Evolutionary conservation across 2,888 invertebrate genomes (phyloP), one percentile per base, ranked within the genome.

Genomic region (Luperina nickerlii): DNA sequence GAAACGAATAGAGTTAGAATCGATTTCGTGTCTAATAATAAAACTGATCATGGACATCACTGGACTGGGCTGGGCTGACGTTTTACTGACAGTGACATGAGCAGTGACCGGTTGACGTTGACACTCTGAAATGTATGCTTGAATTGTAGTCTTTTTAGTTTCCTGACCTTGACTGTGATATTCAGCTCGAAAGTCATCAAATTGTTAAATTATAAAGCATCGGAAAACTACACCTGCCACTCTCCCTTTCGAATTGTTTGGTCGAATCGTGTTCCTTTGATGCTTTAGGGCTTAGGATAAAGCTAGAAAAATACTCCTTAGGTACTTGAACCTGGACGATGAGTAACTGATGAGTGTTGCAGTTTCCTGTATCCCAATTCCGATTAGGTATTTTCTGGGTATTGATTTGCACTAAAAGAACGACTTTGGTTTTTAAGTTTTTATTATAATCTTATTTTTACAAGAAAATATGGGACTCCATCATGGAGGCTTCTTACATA

Each of bases 1-100:
- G 8, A 73, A 60, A 6, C 8, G 5, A 73, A 60, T 32, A 5
- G 2, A 27, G 38, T 38, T 9, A 48, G 13, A 32, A 45, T 60
- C 32, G 60, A 76, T 54, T 42, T 70, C 70, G 8, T 6, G 32
- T 2, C 3, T 8, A 27, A 0, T 69, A 48, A 51, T 20, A 13
- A 69, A 54, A 24, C 15, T 38, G n/a, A 38, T 18, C 15, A 42
- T 13, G 9, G 45, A 71, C 65, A 77, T 65, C 76, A 65, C 76
- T 78, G 18, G 27, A 65, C 76, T 78, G 11, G 27, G 18, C 42
- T 20, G 11, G 24, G 13, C 24, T 77, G 76, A 65, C 76, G 32
- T 57, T n/a, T n/a, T 27, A 6, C 6, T 74, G 45, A 66, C 76
- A 75, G 27, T 75, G 65, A 54, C 75, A 65, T n/a, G 7, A 18